Base-by-base conservation (phyloP, 2,888 invertebrate species). In the Aleiodes alternator region DNA sequence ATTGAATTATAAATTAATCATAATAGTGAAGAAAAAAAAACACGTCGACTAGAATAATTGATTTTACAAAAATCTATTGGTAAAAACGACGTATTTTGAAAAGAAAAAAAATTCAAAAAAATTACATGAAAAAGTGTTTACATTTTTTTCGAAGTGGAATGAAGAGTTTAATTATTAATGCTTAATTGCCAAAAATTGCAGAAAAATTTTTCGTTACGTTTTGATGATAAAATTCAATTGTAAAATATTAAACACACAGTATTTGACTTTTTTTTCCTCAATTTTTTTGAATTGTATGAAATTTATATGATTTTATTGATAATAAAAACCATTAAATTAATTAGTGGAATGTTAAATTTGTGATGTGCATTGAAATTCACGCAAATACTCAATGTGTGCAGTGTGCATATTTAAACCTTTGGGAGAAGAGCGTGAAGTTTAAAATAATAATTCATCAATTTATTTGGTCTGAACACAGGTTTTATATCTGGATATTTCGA, bases 391-490 rank as follows among this genome's bases (percentile, higher is more conserved):
- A 9, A 23, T 23, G 7, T 64, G 43, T 64, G 64, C 48, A 64
- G 16, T 64, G 64, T 8, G 61, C 61, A 34, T 16, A 43, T 64
- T 16, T 0, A 16, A 64, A 64, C 64, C 64, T 64, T 64, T 64
- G 64, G 64, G 64, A 48, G 64, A 64, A 64, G 64, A 64, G 64
- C 64, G 16, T 43, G 64, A 48, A 64, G 38, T 23, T 23, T 23
- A 38, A 23, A 48, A 43, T 23, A 34, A 43, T 3, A 48, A 43
- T 48, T 64, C 14, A 64, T 64, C 61, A 38, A 5, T 61, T 80
- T 78, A 78, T 71, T 84, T 85, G 85, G 87, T 84, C 88, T 88
- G 85, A 87, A 87, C 84, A 83, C 85, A 86, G 81, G 80, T 87
- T 87, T 87, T 84, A 86, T 87, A 85, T 23, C 23, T 70, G 84